phyloP scores from a whole-genome alignment of 2,113 vertebrate genomes.

The Spermophilus dauricus region DNA sequence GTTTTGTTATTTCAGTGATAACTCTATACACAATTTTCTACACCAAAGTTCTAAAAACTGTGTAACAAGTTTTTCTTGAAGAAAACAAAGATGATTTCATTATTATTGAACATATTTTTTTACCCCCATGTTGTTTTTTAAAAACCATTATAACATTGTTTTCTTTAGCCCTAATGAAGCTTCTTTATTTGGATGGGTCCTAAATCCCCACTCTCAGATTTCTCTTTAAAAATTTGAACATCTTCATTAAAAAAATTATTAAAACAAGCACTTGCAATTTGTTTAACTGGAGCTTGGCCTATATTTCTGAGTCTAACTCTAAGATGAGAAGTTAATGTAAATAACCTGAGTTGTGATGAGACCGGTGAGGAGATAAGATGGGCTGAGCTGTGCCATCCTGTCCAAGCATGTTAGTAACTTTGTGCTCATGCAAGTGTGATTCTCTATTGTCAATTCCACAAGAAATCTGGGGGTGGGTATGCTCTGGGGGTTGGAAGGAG shows the following conservation, averaged over 20 bases:
- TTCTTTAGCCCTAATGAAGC: not conserved
- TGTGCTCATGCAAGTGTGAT: no score
- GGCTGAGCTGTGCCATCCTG: not conserved
- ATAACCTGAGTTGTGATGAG: not conserved
- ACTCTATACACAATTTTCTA: not conserved
- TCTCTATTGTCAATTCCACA: not conserved
- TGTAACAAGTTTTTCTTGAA: conserved; percentile 49
- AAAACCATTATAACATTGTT: conserved; percentile 6
- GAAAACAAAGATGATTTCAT: conserved; percentile 53
- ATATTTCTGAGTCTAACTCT: not conserved
- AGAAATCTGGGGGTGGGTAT: not conserved
- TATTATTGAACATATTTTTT: conserved; percentile 57
- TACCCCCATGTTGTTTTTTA: not conserved
- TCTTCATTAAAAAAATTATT: conserved; percentile 34
- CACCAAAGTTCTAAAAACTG: conserved; percentile 60
- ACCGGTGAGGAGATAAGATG: not conserved
- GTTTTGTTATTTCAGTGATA: conserved; percentile 33
- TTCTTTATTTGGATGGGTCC: conserved; percentile 41
- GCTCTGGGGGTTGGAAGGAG: not conserved
- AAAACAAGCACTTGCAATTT: conserved; percentile 40
- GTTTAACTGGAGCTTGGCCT: not conserved
- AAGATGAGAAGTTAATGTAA: conserved; percentile 35
- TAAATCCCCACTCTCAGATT: conserved; percentile 56
- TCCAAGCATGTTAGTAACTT: not conserved
- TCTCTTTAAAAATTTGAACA: conserved; percentile 36